A percentile compares a stretch with the other conserved stretches of the same genome.
These are phyloP conservation scores for Lochmaea capreae DNA, from an alignment of 2,888 invertebrate genomes.

Conservation along the genomic window DNA sequence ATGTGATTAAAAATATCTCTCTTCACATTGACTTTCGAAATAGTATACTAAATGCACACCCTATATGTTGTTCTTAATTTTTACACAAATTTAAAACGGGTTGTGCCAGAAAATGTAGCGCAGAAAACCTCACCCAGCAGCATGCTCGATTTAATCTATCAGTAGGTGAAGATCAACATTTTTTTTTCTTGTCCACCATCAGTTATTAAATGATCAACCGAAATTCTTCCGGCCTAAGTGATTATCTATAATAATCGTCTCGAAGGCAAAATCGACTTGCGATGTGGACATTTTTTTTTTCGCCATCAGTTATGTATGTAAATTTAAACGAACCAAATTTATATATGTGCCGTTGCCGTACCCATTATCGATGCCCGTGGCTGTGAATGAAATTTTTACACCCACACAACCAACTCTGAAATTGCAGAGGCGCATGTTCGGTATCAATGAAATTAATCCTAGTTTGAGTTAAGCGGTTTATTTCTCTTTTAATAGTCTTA, in stretches of 20 bases:
- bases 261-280: constrained; percentile 22
- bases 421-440: constrained; percentile 33
- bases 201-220: constrained; percentile 33
- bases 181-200: constrained; percentile 13
- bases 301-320: constrained; percentile 40
- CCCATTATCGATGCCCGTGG: constrained; percentile 42
- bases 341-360: constrained; percentile 41
- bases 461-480: constrained; percentile 1
- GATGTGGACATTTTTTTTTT: constrained; percentile 18
- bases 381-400: constrained; percentile 36
- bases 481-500: neutral
- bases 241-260: constrained; percentile 39
- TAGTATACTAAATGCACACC: too few relatives aligned
- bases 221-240: constrained; percentile 32
- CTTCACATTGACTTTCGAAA: too few relatives aligned
- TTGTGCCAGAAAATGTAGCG: constrained; percentile 18
- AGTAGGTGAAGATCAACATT: constrained; percentile 24
- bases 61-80: neutral
- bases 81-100: constrained; percentile 9
- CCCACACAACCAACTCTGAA: constrained; percentile 31
- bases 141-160: constrained; percentile 28
- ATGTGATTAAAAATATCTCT: too few relatives aligned
- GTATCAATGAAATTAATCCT: constrained; percentile 20
- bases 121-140: constrained; percentile 27
- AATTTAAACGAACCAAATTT: constrained; percentile 46